Conservation (phyloP, 2,113 vertebrate species). For the Bombycilla garrulus region DNA sequence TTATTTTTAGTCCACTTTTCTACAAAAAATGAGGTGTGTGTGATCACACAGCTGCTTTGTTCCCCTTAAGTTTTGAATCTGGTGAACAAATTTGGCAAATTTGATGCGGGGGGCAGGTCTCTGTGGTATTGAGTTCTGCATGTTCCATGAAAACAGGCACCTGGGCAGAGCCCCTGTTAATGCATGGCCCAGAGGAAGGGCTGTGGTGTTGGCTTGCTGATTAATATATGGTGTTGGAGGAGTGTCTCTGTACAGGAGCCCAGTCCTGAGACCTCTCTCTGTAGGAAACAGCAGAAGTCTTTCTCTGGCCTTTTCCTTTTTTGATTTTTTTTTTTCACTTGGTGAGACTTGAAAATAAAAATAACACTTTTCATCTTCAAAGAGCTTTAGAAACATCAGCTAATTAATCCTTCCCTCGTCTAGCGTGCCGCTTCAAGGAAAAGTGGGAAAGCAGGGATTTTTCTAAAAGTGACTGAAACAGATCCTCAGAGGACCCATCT, state of each 20-base stretch:
- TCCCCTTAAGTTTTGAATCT: not conserved
- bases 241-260: not conserved
- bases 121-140: not conserved
- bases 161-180: constrained; percentile 32
- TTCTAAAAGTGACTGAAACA: not conserved
- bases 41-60: not conserved
- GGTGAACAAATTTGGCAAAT: not conserved
- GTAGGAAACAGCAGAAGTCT: not conserved
- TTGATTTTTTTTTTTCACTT: not conserved
- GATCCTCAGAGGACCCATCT: not conserved
- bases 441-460: constrained; percentile 9
- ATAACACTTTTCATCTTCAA: constrained; percentile 59
- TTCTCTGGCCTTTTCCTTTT: not conserved
- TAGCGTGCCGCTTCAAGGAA: constrained; percentile 11
- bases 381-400: constrained; percentile 43
- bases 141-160: constrained; percentile 27
- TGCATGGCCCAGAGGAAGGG: not conserved
- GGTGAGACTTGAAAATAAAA: constrained; percentile 40
- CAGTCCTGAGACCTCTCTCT: not conserved
- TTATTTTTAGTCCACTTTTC: not conserved
- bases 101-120: not conserved
- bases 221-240: not conserved
- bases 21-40: not conserved
- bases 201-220: not conserved
- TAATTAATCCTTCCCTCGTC: constrained; percentile 34